Conservation (phyloP, 2,113 vertebrate genomes). For the Gymnarchus niloticus region DNA sequence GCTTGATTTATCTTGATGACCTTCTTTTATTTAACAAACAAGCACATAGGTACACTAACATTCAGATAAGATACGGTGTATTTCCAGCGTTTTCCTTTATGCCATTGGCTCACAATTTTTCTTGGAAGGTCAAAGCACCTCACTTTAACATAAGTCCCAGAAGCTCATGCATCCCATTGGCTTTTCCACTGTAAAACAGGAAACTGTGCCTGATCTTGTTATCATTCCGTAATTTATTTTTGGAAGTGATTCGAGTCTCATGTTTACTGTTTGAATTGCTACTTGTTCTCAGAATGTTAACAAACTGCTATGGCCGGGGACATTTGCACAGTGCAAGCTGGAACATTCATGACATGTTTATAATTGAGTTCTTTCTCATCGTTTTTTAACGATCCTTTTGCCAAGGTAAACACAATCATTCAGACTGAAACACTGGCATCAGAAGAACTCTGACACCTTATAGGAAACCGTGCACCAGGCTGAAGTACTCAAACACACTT, state of each 20-base stretch:
- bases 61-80: neutral
- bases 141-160: neutral
- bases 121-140: neutral
- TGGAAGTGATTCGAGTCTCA: conserved; percentile 4
- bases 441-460: conserved; percentile 36
- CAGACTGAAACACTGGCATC: conserved; percentile 39
- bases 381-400: conserved; percentile 40
- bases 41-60: neutral
- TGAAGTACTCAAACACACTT: neutral
- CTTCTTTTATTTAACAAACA: neutral
- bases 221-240: conserved; percentile 22
- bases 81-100: neutral
- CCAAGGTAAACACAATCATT: conserved; percentile 21
- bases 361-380: conserved; percentile 45
- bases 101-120: neutral
- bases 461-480: neutral
- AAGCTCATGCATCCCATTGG: neutral
- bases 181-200: neutral
- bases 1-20: neutral
- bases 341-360: conserved; percentile 41
- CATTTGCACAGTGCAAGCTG: conserved; percentile 30
- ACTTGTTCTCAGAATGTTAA: conserved; percentile 48
- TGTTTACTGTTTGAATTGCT: conserved; percentile 40
- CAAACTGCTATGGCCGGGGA: conserved; percentile 29
- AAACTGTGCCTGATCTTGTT: neutral